Percentiles rank a stretch among this genome's conserved stretches.
These are phyloP conservation scores for Aleiodes alternator DNA, from an alignment of 2,888 invertebrate genomes.

Conservation along the genomic window DNA sequence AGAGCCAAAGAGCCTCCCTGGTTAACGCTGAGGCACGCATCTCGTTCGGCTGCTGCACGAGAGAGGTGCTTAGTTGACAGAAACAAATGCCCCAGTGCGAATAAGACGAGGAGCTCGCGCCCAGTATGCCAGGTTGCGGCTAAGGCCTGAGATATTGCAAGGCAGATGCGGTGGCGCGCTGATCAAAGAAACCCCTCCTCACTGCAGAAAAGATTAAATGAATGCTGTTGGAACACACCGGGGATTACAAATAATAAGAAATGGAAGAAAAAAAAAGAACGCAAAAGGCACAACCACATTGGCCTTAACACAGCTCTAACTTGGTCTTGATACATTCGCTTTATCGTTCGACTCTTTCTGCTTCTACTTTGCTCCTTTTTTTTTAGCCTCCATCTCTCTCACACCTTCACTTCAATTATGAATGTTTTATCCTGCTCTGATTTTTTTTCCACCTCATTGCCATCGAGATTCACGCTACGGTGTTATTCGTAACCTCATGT, in stretches of 20 bases:
- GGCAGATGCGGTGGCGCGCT: constrained; percentile 74
- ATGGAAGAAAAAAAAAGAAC: constrained; percentile 52
- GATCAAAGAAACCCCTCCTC: constrained; percentile 74
- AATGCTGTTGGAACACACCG: constrained; percentile 71
- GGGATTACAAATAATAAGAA: constrained; percentile 72
- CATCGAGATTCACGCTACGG: constrained; percentile 51
- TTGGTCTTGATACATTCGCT: constrained; percentile 68
- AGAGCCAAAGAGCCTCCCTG: constrained; percentile 24
- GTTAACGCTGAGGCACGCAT: constrained; percentile 59
- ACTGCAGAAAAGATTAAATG: constrained; percentile 73
- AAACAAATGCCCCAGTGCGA: constrained; percentile 72
- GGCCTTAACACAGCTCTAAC: constrained; percentile 57
- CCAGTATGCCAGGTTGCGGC: constrained; percentile 70
- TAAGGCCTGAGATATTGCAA: constrained; percentile 72
- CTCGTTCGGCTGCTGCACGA: constrained; percentile 47
- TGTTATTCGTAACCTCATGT: constrained; percentile 56
- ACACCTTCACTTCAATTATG: constrained; percentile 44
- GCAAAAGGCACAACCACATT: too few relatives aligned
- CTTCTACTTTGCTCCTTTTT: constrained; percentile 51
- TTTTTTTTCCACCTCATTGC: constrained; percentile 26
- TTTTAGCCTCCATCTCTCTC: constrained; percentile 10
- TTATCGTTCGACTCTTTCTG: constrained; percentile 53
- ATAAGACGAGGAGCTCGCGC: constrained; percentile 73
- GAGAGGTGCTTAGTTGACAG: constrained; percentile 67
- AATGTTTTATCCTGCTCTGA: constrained; percentile 21